These are phyloP conservation scores for Macquaria australasica DNA, from an alignment of 2,113 vertebrate species.

Conservation along the genomic window DNA sequence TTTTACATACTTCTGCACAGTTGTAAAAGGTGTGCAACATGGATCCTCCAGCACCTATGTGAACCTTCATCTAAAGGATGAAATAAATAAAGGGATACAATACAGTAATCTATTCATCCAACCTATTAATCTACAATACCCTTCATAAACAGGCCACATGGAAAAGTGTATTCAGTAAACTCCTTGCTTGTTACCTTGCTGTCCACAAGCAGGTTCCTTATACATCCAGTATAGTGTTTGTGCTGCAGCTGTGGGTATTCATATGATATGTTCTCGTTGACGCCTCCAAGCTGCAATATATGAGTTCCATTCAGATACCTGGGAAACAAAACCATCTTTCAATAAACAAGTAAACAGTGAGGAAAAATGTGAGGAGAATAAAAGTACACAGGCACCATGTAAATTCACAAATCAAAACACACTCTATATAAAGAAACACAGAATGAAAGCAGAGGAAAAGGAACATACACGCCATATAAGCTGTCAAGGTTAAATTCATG, in stretches of 20 bases:
- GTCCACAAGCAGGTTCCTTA: conserved; percentile 89
- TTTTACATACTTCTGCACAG: background rate
- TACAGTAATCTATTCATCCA: conserved; percentile 1
- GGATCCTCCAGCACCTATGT: conserved; percentile 12
- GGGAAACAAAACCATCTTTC: conserved; percentile 56
- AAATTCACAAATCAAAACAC: conserved; percentile 34
- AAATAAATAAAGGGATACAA: background rate
- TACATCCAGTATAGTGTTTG: conserved; percentile 89
- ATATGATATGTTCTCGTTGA: conserved; percentile 87
- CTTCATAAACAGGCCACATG: conserved; percentile 1
- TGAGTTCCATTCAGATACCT: conserved; percentile 88
- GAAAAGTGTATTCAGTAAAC: background rate
- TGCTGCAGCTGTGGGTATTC: conserved; percentile 88
- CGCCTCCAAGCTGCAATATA: conserved; percentile 90
- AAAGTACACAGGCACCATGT: conserved; percentile 11
- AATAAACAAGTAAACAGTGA: conserved; percentile 3
- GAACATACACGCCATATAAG: background rate
- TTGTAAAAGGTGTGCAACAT: background rate
- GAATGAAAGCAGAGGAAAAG: background rate
- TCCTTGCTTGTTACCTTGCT: conserved; percentile 82
- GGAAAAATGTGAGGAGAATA: conserved; percentile 3
- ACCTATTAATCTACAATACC: background rate
- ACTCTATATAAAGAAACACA: conserved; percentile 14
- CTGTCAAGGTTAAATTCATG: conserved; percentile 46
- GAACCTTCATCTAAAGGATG: too few species aligned